Evolutionary conservation across 2,888 invertebrate genomes (phyloP).

Genomic region (Monochamus alternatus): DNA sequence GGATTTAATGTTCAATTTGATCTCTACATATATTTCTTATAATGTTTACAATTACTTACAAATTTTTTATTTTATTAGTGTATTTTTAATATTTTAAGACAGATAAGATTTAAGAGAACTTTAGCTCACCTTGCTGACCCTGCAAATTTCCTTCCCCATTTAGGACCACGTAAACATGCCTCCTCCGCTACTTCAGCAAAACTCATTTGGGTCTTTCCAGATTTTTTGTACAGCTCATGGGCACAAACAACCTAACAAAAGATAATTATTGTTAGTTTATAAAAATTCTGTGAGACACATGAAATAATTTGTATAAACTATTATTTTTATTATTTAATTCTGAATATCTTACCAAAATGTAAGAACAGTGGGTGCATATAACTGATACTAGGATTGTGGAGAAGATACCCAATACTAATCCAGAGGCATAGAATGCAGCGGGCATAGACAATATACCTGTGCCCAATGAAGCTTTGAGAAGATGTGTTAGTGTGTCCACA

Average conservation of each 20-base stretch:
- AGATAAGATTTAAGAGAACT: too few species aligned
- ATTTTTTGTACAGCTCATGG: conserved; percentile 84
- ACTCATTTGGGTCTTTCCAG: conserved; percentile 82
- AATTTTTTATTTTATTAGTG: neutral
- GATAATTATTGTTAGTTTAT: conserved; percentile 35
- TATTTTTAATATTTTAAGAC: too few species aligned
- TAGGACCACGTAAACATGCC: conserved; percentile 85
- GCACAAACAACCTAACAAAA: conserved; percentile 83
- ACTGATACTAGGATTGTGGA: conserved; percentile 89
- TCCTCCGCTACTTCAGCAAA: conserved; percentile 91
- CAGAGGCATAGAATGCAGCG: conserved; percentile 89
- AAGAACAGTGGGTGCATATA: conserved; percentile 95
- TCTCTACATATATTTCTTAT: too few species aligned
- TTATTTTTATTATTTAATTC: conserved; percentile 44
- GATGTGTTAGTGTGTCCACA: conserved; percentile 92
- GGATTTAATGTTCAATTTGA: too few species aligned
- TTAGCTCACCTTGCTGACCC: conserved; percentile 75
- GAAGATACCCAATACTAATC: conserved; percentile 87
- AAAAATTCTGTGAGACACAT: neutral
- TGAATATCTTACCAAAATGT: conserved; percentile 82
- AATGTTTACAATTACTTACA: conserved; percentile 16
- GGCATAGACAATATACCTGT: conserved; percentile 98
- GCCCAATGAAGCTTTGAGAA: conserved; percentile 95
- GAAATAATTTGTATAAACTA: neutral
- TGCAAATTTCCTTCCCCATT: conserved; percentile 78